Base-by-base conservation (phyloP, 2,113 vertebrate genomes). In the Ailurus styani region DNA sequence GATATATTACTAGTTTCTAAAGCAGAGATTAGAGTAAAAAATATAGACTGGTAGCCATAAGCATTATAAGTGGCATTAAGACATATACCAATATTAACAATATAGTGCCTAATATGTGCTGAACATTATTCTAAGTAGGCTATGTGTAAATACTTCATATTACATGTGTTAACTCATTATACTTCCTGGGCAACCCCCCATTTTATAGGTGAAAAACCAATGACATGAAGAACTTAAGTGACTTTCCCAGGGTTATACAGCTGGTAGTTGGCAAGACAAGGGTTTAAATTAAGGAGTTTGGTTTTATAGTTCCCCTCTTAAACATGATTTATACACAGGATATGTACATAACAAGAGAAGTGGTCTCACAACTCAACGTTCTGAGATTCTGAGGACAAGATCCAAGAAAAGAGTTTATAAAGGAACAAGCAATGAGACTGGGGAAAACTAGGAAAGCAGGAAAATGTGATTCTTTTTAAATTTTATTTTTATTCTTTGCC, bases 381-480 rank as follows among this genome's bases (percentile, higher is more conserved):
- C 54, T 27, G 15, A 68, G 29, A 4, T 68, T 84, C 14, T 62
- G 34, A 52, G 21, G 37, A 27, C 15, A 84, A 54, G 95, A 87
- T 3, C 34, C 14, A 78, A 31, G 9, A 47, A 50, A 42, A 21
- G 10, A 14, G 3, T 31, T 62, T 13, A 6, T n/a, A 47, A 66
- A 83, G 6, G 50, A 64, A 45, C 1, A 79, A 10, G 6, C 18
- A 68, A 3, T 23, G 29, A 57, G 2, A 20, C 0, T 50, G n/a
- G 54, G 27, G 29, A 57, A 72, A 77, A 14, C 5, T 0, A n/a
- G 23, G 11, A 52, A 47, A 14, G 6, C 18, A 25, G 55, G 52
- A 68, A 10, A 60, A 0, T 3, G 1, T 66, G 25, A 8, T 8
- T 7, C n/a, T n/a, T n/a, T n/a, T n/a, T n/a, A n/a, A n/a, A n/a